Conservation (phyloP, 2,797 vertebrate genomes). For the Lepilemur septentrionalis region DNA sequence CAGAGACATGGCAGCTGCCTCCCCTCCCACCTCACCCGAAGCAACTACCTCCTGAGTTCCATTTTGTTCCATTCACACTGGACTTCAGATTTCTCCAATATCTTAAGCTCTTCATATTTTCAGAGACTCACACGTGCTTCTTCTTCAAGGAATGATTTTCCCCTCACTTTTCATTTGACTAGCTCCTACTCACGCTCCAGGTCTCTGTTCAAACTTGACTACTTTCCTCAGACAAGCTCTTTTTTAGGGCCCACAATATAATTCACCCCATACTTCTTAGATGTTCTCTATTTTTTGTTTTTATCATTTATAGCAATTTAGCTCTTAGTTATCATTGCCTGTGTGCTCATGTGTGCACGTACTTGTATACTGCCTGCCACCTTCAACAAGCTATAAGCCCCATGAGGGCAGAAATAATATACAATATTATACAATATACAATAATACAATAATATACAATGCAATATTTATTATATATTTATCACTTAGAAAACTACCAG, state of each 20-base stretch:
- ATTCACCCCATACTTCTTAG: neutral
- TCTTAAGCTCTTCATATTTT: neutral
- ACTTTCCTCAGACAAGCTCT: neutral
- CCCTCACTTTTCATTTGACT: neutral
- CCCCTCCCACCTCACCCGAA: neutral
- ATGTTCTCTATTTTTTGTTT: neutral
- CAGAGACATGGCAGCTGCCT: no score
- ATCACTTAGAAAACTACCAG: no score
- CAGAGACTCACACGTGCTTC: neutral
- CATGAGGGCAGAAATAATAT: neutral
- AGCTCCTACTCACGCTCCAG: neutral
- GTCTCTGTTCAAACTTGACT: neutral
- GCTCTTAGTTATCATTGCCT: neutral
- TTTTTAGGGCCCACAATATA: neutral
- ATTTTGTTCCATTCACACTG: neutral
- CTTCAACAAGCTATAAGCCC: neutral
- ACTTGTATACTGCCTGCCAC: neutral
- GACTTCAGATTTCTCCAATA: neutral
- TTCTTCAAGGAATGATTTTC: neutral
- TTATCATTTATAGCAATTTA: neutral
- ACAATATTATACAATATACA: no score
- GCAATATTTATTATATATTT: no score
- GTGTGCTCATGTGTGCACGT: neutral
- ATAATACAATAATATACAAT: no score
- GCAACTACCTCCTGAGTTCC: neutral